A percentile compares a stretch with the other conserved stretches of the same genome.
phyloP scores from a whole-genome alignment of 2,888 invertebrate species.

The Vanessa cardui region DNA sequence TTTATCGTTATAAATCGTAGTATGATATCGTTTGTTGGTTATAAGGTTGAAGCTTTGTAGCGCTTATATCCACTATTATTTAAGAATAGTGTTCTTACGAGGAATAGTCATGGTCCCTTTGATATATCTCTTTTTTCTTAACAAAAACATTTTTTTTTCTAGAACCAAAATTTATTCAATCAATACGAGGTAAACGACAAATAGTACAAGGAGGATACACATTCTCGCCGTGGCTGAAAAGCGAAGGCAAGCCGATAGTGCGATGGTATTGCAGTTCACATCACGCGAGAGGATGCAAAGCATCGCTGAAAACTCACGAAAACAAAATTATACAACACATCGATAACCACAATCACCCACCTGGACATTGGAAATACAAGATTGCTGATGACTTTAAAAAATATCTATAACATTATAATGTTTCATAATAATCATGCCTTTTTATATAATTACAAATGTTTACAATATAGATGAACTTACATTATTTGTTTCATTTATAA shows the following conservation, averaged over 20 bases:
- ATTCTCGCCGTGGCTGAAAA: not conserved
- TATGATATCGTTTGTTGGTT: too few relatives aligned
- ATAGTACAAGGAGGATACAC: not conserved
- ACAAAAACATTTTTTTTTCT: not conserved
- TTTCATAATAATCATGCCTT: too few relatives aligned
- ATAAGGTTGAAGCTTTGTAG: too few relatives aligned
- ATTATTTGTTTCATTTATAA: too few relatives aligned
- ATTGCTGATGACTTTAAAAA: not conserved
- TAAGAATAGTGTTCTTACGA: too few relatives aligned
- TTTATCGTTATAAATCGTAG: too few relatives aligned
- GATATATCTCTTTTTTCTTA: too few relatives aligned
- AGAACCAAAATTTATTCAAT: not conserved
- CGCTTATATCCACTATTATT: too few relatives aligned
- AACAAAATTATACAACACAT: not conserved
- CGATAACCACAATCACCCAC: not conserved
- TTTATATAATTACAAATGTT: too few relatives aligned
- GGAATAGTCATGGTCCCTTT: too few relatives aligned
- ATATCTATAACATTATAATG: too few relatives aligned
- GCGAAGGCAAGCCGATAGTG: not conserved
- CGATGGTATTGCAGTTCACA: conserved; percentile 43
- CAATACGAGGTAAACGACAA: conserved; percentile 1
- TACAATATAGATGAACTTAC: too few relatives aligned
- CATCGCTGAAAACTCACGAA: conserved; percentile 20
- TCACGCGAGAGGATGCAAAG: conserved; percentile 38
- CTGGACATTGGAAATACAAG: conserved; percentile 2